phyloP scores from a whole-genome alignment of 2,888 invertebrate genomes.

The Scaptomyza reducta region DNA sequence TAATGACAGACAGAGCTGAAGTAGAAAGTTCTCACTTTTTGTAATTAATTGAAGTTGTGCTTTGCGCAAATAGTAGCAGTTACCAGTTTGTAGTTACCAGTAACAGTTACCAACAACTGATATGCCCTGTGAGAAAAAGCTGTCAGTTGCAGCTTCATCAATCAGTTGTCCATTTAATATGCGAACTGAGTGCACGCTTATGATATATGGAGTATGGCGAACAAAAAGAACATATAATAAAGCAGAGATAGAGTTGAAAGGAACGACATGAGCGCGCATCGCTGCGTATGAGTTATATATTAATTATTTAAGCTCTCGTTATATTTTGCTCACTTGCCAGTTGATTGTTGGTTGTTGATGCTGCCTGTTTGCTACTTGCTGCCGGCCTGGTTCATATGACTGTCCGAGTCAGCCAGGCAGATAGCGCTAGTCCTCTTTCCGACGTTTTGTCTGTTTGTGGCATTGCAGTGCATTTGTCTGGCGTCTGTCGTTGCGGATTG shows the following conservation, averaged over 20 bases:
- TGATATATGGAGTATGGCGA: conserved; percentile 47
- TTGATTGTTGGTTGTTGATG: conserved; percentile 16
- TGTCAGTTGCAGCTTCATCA: conserved; percentile 59
- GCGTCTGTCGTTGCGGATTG: conserved; percentile 53
- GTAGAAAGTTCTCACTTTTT: conserved; percentile 58
- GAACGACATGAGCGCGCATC: conserved; percentile 22
- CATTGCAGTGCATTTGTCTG: conserved; percentile 80
- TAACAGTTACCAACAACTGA: conserved; percentile 13
- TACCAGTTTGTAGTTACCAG: conserved; percentile 24
- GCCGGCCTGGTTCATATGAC: conserved; percentile 25
- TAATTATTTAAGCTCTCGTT: conserved; percentile 79
- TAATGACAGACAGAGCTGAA: conserved; percentile 61
- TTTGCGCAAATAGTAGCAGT: conserved; percentile 27
- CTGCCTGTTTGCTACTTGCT: conserved; percentile 20
- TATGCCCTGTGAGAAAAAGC: not conserved
- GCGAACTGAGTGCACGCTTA: conserved; percentile 67
- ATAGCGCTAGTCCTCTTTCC: conserved; percentile 17
- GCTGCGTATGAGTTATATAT: conserved; percentile 78
- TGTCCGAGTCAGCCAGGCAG: conserved; percentile 7
- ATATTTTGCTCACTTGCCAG: conserved; percentile 46
- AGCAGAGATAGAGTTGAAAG: not conserved
- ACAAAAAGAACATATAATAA: not conserved
- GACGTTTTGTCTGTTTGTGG: conserved; percentile 65
- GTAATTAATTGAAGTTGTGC: conserved; percentile 69
- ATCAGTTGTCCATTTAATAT: conserved; percentile 75